phyloP scores from a whole-genome alignment of 2,113 vertebrate species.

The Aegithalos caudatus region DNA sequence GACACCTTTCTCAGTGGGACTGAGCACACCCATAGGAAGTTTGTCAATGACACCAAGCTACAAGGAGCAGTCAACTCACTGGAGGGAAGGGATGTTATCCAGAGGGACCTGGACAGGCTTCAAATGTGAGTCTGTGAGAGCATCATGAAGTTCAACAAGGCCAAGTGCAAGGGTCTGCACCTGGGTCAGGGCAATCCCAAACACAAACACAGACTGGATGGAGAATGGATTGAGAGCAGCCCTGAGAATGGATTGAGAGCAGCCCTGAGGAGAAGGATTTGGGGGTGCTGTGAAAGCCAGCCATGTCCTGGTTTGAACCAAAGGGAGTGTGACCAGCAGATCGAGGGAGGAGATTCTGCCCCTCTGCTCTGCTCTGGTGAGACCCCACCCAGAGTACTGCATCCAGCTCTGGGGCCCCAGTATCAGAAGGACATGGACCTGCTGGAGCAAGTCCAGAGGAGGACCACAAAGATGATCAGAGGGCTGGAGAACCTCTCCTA shows the following conservation, averaged over 20 bases:
- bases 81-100: background rate
- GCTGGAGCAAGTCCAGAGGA: background rate
- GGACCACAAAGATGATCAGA: background rate
- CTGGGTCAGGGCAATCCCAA: too few relatives aligned
- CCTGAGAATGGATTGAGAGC: background rate
- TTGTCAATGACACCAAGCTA: background rate
- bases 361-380: background rate
- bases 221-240: background rate
- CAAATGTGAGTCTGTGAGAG: background rate
- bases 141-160: background rate
- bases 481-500: background rate
- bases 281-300: background rate
- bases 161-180: background rate
- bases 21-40: rapidly evolving
- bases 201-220: background rate
- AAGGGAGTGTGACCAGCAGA: background rate
- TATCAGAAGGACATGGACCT: background rate
- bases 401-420: background rate
- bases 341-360: background rate
- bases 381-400: background rate
- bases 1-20: rapidly evolving
- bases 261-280: background rate
- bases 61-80: background rate
- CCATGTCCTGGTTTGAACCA: rapidly evolving
- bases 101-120: background rate